Percentiles rank a stretch among this genome's conserved stretches.
These are phyloP conservation scores for Danio albolineatus DNA, from an alignment of 2,797 vertebrate species.

Conservation along the genomic window DNA sequence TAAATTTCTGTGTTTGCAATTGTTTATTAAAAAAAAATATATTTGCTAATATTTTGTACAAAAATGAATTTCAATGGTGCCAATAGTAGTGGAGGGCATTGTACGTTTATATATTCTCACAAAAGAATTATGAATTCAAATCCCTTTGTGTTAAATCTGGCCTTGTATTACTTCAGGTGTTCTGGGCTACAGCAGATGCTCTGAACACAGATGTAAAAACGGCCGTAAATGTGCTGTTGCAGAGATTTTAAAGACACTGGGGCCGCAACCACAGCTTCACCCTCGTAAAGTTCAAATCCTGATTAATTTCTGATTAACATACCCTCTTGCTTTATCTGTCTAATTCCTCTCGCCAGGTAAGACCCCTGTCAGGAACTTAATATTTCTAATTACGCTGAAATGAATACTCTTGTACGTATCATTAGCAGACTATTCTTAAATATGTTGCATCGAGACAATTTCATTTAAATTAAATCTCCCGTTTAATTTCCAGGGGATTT, in stretches of 20 bases:
- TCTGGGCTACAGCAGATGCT: slow-evolving; percentile 68
- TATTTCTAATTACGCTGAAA: slow-evolving; percentile 75
- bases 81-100: too few relatives aligned
- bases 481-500: slow-evolving; percentile 58
- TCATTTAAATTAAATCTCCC: neutral
- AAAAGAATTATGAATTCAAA: slow-evolving; percentile 66
- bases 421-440: slow-evolving; percentile 71
- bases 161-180: slow-evolving; percentile 66
- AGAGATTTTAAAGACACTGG: slow-evolving; percentile 67
- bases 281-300: slow-evolving; percentile 66
- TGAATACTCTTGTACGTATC: slow-evolving; percentile 68
- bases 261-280: slow-evolving; percentile 51
- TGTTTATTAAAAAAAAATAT: too few relatives aligned
- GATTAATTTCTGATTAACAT: slow-evolving; percentile 78
- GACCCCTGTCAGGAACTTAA: slow-evolving; percentile 67
- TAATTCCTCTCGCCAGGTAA: slow-evolving; percentile 68
- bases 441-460: slow-evolving; percentile 62
- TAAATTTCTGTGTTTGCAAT: too few relatives aligned
- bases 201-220: slow-evolving; percentile 65
- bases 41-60: too few relatives aligned
- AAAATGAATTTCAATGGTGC: too few relatives aligned
- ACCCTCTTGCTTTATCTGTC: slow-evolving; percentile 64
- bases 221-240: slow-evolving; percentile 74
- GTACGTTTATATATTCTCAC: slow-evolving; percentile 12
- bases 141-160: slow-evolving; percentile 69